Evolutionary conservation across 2,797 vertebrate species (phyloP).

Genomic region (Sciurus vulgaris): DNA sequence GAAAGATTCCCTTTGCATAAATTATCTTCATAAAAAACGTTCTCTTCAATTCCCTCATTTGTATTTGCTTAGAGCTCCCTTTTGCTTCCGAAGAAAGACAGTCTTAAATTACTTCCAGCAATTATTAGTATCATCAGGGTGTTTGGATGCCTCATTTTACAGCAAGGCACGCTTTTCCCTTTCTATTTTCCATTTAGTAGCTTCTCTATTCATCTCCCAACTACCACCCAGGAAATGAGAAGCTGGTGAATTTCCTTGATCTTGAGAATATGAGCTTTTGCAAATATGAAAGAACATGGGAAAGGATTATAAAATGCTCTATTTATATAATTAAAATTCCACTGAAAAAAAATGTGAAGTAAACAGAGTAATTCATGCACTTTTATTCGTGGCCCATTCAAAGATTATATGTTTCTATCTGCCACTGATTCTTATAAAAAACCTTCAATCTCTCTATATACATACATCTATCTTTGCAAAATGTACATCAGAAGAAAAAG

Average conservation of each 20-base stretch:
- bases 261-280: not conserved
- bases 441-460: not conserved
- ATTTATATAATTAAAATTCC: conserved; percentile 41
- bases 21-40: not conserved
- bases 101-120: not conserved
- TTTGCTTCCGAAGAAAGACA: not conserved
- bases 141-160: not conserved
- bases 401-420: not conserved
- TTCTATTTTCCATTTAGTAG: not conserved
- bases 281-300: conserved; percentile 24
- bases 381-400: conserved; percentile 9
- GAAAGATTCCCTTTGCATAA: not conserved
- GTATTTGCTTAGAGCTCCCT: not conserved
- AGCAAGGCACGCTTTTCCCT: not conserved
- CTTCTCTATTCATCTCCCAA: not conserved
- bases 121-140: not conserved
- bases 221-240: not conserved
- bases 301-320: not conserved
- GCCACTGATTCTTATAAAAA: conserved; percentile 1
- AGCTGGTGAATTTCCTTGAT: not conserved
- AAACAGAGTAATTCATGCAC: not conserved
- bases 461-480: not conserved
- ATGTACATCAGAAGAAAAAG: not conserved
- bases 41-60: not conserved
- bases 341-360: conserved; percentile 32